Base-by-base conservation (phyloP, 30 jellyfish, hydroid and myxozoan genomes). In the Hydractinia symbiolongicarpus region DNA sequence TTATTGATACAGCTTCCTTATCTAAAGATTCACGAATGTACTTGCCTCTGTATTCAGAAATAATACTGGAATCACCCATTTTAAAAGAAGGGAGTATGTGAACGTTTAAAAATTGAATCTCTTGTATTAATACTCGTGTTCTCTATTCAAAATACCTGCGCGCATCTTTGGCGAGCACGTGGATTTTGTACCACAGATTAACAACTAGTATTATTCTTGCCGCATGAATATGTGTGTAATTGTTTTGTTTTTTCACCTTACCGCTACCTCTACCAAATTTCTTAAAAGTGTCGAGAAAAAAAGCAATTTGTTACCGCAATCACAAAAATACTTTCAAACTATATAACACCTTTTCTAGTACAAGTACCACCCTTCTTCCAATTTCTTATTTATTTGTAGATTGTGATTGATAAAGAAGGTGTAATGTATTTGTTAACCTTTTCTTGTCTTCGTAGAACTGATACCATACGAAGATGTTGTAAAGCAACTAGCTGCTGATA, bases 381-480 rank as follows among this genome's bases (percentile, higher is more conserved):
- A 30, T 30, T 30, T 30, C 44, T 30, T 30, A 30, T 30, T 30
- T 30, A 30, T 30, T 30, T 30, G 44, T 30, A 30, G 44, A 30
- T 30, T 30, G 44, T 30, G 1, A 30, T 30, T 30, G 2, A 30
- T 30, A 30, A 30, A 30, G 69, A 58, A 58, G 69, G 2, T 58
- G 15, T 58, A 58, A 11, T 58, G 15, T 16, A 58, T 58, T 16
- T 16, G 7, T 14, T 81, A 78, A 49, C 20, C 50, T 10, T 9
- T 57, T 16, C 51, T 44, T 58, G 9, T 44, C 53, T 56, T 21
- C 74, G 5, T 54, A 94, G 99, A 56, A 70, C 76, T 94, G 51
- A 86, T 88, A 49, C 97, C 99, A 11, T 90, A 94, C 83, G 95
- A 94, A 73, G 96, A 84, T 4, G 93, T 94, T 20, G 97, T 94